Evolutionary conservation across 2,113 vertebrate genomes (phyloP).

Genomic region (Campylorhamphus procurvoides): DNA sequence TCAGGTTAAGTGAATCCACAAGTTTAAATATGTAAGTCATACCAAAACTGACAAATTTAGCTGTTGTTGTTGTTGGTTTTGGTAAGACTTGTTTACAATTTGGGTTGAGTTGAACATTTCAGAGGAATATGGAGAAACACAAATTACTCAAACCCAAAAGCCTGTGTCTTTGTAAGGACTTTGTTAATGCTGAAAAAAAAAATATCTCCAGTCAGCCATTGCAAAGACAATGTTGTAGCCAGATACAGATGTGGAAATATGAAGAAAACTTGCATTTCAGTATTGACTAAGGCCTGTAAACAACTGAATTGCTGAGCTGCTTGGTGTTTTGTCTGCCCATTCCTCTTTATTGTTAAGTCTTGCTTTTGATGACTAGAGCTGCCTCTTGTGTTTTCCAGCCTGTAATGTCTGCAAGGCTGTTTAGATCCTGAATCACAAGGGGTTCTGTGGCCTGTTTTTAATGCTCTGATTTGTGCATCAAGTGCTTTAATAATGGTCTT

Average conservation of each 20-base stretch:
- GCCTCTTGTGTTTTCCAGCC: slow-evolving; percentile 24
- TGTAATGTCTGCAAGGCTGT: slow-evolving; percentile 34
- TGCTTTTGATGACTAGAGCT: slow-evolving; percentile 30
- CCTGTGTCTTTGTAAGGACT: neutral
- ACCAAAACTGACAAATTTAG: neutral
- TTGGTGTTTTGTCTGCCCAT: slow-evolving; percentile 24
- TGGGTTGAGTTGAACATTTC: neutral
- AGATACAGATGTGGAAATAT: neutral
- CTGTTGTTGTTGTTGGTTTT: neutral
- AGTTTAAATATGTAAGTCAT: neutral
- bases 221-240: neutral
- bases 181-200: neutral
- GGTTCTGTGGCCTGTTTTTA: neutral
- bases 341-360: slow-evolving; percentile 3
- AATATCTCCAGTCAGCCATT: neutral
- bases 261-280: neutral
- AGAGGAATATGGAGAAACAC: neutral
- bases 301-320: slow-evolving; percentile 7
- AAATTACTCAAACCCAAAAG: neutral
- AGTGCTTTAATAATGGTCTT: neutral
- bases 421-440: slow-evolving; percentile 1
- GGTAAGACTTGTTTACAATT: neutral
- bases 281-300: slow-evolving; percentile 19
- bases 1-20: neutral
- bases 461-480: slow-evolving; percentile 11